Evolutionary conservation across 2,113 vertebrate species (phyloP).

Genomic region (Danionella cerebrum): DNA sequence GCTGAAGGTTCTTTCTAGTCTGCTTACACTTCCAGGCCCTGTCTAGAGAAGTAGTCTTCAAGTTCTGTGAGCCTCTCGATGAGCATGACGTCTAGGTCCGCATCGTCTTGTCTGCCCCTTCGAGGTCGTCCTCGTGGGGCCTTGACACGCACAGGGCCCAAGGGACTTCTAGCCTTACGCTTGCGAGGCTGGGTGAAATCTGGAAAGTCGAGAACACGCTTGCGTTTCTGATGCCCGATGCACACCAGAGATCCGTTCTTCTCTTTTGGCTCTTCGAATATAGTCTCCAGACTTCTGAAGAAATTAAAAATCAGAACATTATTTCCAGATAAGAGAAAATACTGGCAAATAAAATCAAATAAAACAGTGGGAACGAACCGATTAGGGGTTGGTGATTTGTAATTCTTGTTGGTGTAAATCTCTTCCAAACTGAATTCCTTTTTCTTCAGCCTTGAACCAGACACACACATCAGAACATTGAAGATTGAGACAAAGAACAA

Average conservation of each 20-base stretch:
- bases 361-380: constrained; percentile 62
- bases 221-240: constrained; percentile 86
- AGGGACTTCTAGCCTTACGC: constrained; percentile 61
- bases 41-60: constrained; percentile 76
- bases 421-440: constrained; percentile 97
- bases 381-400: constrained; percentile 79
- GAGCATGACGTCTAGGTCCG: constrained; percentile 80
- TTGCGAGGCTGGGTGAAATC: constrained; percentile 88
- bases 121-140: constrained; percentile 68
- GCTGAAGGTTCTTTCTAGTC: background rate
- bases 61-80: constrained; percentile 84
- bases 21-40: constrained; percentile 65
- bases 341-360: background rate
- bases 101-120: constrained; percentile 65
- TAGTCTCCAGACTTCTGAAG: constrained; percentile 86
- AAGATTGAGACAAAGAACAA: background rate
- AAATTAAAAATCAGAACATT: background rate
- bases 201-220: constrained; percentile 84
- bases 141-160: constrained; percentile 51
- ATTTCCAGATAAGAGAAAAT: background rate
- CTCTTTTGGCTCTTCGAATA: constrained; percentile 91
- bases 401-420: constrained; percentile 98
- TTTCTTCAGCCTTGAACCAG: constrained; percentile 80
- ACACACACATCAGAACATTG: background rate
- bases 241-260: constrained; percentile 80